Percentiles rank a stretch among this genome's conserved stretches.
Evolutionary conservation across 1,140 invertebrate genomes (phyloP).

Genomic region (Batillaria attramentaria): DNA sequence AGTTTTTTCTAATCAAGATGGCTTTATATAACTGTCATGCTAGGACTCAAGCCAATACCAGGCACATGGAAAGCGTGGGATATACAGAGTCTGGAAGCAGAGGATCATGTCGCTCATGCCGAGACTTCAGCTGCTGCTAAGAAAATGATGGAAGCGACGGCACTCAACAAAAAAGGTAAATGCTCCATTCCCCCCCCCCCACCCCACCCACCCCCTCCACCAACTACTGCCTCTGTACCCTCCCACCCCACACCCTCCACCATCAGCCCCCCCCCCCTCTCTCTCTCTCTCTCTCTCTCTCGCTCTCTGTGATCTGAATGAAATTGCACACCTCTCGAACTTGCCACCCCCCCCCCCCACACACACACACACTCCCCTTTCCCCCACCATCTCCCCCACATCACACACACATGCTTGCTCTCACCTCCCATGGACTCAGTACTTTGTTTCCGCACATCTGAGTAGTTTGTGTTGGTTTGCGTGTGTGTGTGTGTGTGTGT

Average conservation of each 20-base stretch:
- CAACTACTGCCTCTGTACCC: background rate
- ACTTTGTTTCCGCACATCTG: too few species aligned
- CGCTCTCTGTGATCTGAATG: too few species aligned
- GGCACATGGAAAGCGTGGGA: conserved; percentile 60
- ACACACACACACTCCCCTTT: background rate
- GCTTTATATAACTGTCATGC: too few species aligned
- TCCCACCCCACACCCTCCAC: too few species aligned
- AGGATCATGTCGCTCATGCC: conserved; percentile 40
- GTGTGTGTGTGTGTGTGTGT: conserved; percentile 22
- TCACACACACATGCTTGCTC: background rate
- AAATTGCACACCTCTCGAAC: background rate
- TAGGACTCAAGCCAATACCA: conserved; percentile 61
- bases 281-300: too few species aligned
- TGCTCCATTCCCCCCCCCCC: too few species aligned
- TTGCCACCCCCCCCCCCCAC: background rate
- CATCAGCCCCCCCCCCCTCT: too few species aligned
- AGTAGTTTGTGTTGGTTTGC: background rate
- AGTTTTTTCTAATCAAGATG: too few species aligned
- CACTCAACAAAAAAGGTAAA: conserved; percentile 61
- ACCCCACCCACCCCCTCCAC: too few species aligned
- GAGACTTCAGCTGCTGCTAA: conserved; percentile 46
- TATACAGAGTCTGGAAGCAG: conserved; percentile 52
- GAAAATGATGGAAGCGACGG: conserved; percentile 60
- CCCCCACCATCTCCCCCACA: too few species aligned
- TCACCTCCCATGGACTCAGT: background rate